A percentile compares a stretch with the other conserved stretches of the same genome.
These are phyloP conservation scores for Camelus bactrianus DNA, from an alignment of 2,113 vertebrate species.

Conservation along the genomic window DNA sequence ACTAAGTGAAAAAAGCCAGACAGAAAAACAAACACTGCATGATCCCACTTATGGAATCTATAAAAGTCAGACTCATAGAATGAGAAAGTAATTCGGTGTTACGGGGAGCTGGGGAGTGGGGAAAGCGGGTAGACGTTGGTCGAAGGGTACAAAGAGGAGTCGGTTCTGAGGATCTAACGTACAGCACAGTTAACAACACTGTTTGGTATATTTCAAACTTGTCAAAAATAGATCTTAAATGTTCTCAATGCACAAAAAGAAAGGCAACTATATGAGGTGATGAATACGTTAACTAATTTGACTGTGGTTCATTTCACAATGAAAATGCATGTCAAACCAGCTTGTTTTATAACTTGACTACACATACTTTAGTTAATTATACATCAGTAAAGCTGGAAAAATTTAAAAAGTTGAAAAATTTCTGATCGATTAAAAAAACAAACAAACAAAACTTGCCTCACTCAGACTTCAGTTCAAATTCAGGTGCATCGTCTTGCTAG, in stretches of 20 bases:
- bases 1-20: not conserved
- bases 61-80: not conserved
- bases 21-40: not conserved
- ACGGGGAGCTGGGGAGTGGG: not conserved
- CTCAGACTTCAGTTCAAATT: not conserved
- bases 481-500: not conserved
- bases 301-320: not conserved
- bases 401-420: not conserved
- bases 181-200: not conserved
- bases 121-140: not conserved
- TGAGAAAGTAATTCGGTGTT: not conserved
- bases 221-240: not conserved
- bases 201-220: not conserved
- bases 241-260: not conserved
- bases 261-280: not conserved
- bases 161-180: not conserved
- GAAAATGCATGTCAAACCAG: not conserved
- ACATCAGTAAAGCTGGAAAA: not conserved
- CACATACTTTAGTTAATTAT: not conserved
- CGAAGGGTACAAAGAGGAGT: not conserved
- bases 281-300: not conserved
- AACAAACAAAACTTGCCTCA: not conserved
- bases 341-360: not conserved
- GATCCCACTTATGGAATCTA: not conserved
- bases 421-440: not conserved